Percentiles rank a stretch among this genome's conserved stretches.
phyloP scores from a whole-genome alignment of 2,888 invertebrate species.

The Monopis laevigella region DNA sequence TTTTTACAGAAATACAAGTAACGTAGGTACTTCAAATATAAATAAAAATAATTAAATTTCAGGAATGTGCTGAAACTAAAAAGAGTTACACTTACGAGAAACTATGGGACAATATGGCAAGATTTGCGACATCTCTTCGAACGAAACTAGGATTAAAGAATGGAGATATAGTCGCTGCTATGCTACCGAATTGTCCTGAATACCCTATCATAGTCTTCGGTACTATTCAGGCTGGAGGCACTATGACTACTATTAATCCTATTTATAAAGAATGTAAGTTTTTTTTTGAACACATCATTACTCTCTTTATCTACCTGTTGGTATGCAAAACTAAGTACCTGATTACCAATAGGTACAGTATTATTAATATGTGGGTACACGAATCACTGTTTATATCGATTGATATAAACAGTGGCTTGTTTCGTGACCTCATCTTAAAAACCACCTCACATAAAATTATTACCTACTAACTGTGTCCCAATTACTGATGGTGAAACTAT shows the following conservation, averaged over 20 bases:
- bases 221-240: constrained; percentile 73
- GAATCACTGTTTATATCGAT: no score
- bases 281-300: no score
- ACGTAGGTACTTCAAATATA: no score
- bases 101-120: constrained; percentile 64
- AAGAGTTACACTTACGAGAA: constrained; percentile 49
- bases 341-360: background rate
- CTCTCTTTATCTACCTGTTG: no score
- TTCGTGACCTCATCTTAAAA: no score
- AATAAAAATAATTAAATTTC: constrained; percentile 20
- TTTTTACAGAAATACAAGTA: no score
- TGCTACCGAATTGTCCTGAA: constrained; percentile 80
- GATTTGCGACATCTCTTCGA: constrained; percentile 71
- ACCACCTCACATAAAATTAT: no score
- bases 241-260: constrained; percentile 80
- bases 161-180: constrained; percentile 73
- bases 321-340: no score
- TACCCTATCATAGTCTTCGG: constrained; percentile 74
- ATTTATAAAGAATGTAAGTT: constrained; percentile 72
- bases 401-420: no score
- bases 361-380: background rate
- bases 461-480: no score
- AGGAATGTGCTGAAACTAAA: constrained; percentile 55
- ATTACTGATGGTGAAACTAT: no score
- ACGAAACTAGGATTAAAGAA: constrained; percentile 70